Percentiles rank a stretch among this genome's conserved stretches.
Evolutionary conservation across 1,140 invertebrate species (phyloP).

Genomic region (Hylaeus anthracinus): DNA sequence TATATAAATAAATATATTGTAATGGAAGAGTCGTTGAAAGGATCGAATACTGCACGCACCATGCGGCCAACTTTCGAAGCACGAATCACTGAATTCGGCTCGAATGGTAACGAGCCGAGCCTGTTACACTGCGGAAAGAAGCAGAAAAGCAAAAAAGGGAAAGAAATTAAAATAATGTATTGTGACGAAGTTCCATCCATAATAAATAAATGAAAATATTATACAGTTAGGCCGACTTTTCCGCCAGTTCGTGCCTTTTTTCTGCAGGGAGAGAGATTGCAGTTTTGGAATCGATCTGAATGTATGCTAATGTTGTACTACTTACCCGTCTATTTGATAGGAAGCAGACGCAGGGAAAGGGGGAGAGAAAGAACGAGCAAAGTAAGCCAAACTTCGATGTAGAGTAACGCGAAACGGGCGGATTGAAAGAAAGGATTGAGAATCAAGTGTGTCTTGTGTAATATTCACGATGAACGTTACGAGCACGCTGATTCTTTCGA

Average conservation of each 20-base stretch:
- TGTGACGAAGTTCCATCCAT: slow-evolving; percentile 82
- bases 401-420: slow-evolving; percentile 21
- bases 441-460: slow-evolving; percentile 28
- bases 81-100: slow-evolving; percentile 36
- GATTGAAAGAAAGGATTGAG: slow-evolving; percentile 17
- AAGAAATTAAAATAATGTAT: slow-evolving; percentile 78
- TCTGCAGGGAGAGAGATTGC: slow-evolving; percentile 75
- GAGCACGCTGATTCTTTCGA: slow-evolving; percentile 43
- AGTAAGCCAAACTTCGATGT: slow-evolving; percentile 26
- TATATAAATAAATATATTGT: background rate
- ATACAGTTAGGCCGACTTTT: slow-evolving; percentile 82
- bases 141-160: slow-evolving; percentile 56
- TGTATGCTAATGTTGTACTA: slow-evolving; percentile 68
- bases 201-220: slow-evolving; percentile 81
- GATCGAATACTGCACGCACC: slow-evolving; percentile 61
- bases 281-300: slow-evolving; percentile 77
- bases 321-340: slow-evolving; percentile 25
- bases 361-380: slow-evolving; percentile 21
- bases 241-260: slow-evolving; percentile 82
- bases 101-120: slow-evolving; percentile 7
- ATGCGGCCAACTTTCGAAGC: slow-evolving; percentile 54
- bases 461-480: slow-evolving; percentile 56
- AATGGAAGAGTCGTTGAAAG: background rate
- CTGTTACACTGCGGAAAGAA: slow-evolving; percentile 45
- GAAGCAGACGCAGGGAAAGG: background rate